Conservation (phyloP, 2,113 vertebrate genomes). For the Okapia johnstoni region DNA sequence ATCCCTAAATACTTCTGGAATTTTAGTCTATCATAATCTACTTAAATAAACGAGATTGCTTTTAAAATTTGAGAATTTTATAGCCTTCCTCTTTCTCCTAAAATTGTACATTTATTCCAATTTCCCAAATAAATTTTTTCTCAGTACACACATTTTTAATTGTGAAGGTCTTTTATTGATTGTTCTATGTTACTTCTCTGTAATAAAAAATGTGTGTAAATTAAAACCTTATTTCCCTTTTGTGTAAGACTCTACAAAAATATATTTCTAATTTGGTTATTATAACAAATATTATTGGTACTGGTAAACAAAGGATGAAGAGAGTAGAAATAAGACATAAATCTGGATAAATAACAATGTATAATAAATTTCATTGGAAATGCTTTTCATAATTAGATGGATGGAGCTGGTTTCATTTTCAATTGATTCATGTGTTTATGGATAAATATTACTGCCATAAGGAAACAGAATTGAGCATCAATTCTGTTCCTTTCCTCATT, state of each 20-base stretch:
- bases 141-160: background rate
- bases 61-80: background rate
- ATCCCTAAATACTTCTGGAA: background rate
- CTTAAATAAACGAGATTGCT: background rate
- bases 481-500: conserved; percentile 3
- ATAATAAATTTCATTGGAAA: background rate
- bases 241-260: background rate
- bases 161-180: background rate
- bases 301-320: conserved; percentile 18
- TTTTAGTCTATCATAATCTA: background rate
- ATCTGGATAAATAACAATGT: background rate
- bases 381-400: conserved; percentile 6
- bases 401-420: background rate
- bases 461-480: background rate
- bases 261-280: background rate
- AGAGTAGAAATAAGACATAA: background rate
- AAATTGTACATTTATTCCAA: background rate
- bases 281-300: background rate
- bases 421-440: background rate
- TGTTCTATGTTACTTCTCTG: background rate
- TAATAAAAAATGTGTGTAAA: background rate
- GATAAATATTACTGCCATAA: background rate
- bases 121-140: background rate
- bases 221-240: conserved; percentile 19
- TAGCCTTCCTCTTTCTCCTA: background rate